A percentile compares a stretch with the other conserved stretches of the same genome.
These are phyloP conservation scores for Leptobrachium leishanense DNA, from an alignment of 2,113 vertebrate species.

Conservation along the genomic window DNA sequence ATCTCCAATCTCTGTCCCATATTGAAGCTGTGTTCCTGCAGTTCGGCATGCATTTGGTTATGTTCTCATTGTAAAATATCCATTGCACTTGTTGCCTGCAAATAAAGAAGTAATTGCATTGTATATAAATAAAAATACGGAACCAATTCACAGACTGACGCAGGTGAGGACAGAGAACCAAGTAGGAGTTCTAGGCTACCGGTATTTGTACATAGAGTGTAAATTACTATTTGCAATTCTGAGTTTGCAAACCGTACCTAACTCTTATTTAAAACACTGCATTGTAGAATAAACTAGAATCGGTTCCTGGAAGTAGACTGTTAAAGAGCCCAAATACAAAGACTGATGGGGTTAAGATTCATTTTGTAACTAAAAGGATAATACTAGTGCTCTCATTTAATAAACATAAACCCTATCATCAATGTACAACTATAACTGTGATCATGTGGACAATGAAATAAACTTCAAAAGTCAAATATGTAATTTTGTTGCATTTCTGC, in stretches of 20 bases:
- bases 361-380: slow-evolving; percentile 70
- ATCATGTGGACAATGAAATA: slow-evolving; percentile 86
- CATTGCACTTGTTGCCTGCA: slow-evolving; percentile 74
- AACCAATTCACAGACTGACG: slow-evolving; percentile 57
- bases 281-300: slow-evolving; percentile 68
- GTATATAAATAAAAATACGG: slow-evolving; percentile 67
- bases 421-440: slow-evolving; percentile 92
- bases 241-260: slow-evolving; percentile 60
- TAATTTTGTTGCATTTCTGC: too few relatives aligned
- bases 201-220: slow-evolving; percentile 78
- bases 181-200: slow-evolving; percentile 55
- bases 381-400: slow-evolving; percentile 81
- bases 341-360: slow-evolving; percentile 68
- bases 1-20: slow-evolving; percentile 63
- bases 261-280: slow-evolving; percentile 70
- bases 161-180: slow-evolving; percentile 55
- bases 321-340: slow-evolving; percentile 66
- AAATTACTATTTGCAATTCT: slow-evolving; percentile 69
- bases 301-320: slow-evolving; percentile 71
- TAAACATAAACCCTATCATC: slow-evolving; percentile 77
- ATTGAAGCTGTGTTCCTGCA: slow-evolving; percentile 71
- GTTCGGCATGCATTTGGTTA: slow-evolving; percentile 78
- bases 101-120: slow-evolving; percentile 69
- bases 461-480: too few relatives aligned
- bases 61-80: slow-evolving; percentile 73